Conservation (phyloP, 2,113 vertebrate species). For the Seriola dumerili region DNA sequence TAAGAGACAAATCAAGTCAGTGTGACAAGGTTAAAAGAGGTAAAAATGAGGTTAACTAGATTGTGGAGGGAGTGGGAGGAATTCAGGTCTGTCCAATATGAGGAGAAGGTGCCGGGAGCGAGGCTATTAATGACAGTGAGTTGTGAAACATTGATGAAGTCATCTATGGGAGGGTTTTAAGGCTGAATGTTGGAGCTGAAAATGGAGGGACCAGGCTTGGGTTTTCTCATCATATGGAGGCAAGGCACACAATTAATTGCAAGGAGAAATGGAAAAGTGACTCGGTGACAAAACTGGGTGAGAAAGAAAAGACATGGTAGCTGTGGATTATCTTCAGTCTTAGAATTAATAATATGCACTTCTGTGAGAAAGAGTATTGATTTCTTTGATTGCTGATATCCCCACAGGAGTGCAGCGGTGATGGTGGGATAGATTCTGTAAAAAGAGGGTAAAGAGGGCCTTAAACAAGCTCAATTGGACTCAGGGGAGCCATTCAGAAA, state of each 20-base stretch:
- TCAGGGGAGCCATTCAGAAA: neutral
- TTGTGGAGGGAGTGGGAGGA: neutral
- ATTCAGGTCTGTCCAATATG: constrained; percentile 28
- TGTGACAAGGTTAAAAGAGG: constrained; percentile 45
- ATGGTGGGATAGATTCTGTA: neutral
- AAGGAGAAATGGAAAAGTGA: neutral
- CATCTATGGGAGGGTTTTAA: constrained; percentile 16
- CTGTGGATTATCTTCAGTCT: neutral
- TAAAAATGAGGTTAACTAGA: constrained; percentile 44
- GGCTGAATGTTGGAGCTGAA: constrained; percentile 28
- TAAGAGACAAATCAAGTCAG: constrained; percentile 20
- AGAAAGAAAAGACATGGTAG: neutral
- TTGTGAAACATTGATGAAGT: constrained; percentile 57
- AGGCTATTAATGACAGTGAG: constrained; percentile 35
- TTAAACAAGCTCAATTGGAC: neutral
- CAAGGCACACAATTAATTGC: neutral
- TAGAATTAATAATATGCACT: neutral
- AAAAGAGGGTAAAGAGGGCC: neutral
- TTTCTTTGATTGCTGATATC: neutral
- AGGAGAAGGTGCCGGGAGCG: constrained; percentile 21
- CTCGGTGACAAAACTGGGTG: neutral
- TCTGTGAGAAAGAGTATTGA: constrained; percentile 14
- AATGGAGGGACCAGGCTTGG: neutral
- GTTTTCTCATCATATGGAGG: constrained; percentile 3
- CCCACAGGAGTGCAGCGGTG: neutral